phyloP scores from a whole-genome alignment of 1,140 invertebrate species.

The Hirudo medicinalis region DNA sequence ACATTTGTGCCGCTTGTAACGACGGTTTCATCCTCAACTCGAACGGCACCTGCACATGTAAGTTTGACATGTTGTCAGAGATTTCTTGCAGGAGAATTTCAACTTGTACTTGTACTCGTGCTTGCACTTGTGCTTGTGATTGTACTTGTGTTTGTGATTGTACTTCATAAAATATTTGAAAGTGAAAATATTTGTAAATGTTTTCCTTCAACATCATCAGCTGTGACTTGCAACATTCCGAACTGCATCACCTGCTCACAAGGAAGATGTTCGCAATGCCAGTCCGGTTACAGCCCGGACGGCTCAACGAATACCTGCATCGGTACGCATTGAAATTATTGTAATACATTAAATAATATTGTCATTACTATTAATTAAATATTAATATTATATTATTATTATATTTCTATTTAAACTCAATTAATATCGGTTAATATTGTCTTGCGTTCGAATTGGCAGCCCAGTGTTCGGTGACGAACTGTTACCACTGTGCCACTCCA shows the following conservation, averaged over 20 bases:
- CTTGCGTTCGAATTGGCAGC: neutral
- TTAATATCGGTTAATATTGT: neutral
- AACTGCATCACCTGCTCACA: neutral
- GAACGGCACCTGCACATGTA: neutral
- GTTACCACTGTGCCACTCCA: neutral
- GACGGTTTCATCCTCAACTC: neutral
- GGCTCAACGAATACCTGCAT: neutral
- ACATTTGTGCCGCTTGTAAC: neutral
- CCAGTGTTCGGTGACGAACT: neutral
- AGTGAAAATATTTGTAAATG: neutral
- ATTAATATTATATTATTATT: neutral
- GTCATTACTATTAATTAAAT: neutral
- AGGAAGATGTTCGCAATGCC: neutral
- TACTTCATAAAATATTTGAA: neutral
- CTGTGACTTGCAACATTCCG: neutral
- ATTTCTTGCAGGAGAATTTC: too few species aligned
- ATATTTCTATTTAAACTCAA: too few species aligned
- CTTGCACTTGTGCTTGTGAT: too few species aligned
- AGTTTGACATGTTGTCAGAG: too few species aligned
- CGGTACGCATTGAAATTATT: neutral
- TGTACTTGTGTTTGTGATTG: too few species aligned
- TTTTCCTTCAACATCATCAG: neutral
- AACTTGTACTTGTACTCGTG: too few species aligned
- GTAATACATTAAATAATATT: neutral
- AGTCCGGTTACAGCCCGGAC: neutral